Evolutionary conservation across 2,797 vertebrate genomes (phyloP).

Genomic region (Cuniculus paca): DNA sequence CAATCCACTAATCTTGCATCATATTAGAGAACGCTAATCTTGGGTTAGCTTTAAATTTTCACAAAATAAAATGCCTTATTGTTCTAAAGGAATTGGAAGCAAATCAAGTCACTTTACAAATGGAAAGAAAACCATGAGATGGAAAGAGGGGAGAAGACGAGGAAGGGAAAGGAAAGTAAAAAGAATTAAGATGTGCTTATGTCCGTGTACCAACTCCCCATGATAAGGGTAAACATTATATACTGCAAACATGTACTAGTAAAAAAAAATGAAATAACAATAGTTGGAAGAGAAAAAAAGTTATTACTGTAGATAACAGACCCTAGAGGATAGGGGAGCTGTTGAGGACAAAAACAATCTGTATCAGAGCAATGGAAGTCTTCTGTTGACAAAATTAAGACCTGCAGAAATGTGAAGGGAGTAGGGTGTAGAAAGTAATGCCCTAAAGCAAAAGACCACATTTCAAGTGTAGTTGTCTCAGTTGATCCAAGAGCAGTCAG

Average conservation of each 20-base stretch:
- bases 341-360: background rate
- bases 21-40: conserved; percentile 36
- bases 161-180: background rate
- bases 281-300: background rate
- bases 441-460: background rate
- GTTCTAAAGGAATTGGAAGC: background rate
- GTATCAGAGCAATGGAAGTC: conserved; percentile 6
- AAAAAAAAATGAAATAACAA: background rate
- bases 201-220: background rate
- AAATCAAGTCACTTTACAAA: conserved; percentile 35
- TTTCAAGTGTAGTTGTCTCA: background rate
- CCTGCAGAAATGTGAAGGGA: conserved; percentile 40
- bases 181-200: background rate
- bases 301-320: conserved; percentile 14
- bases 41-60: conserved; percentile 18
- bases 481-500: background rate
- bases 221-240: background rate
- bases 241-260: background rate
- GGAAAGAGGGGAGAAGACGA: background rate
- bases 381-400: conserved; percentile 38
- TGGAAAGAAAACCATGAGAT: background rate
- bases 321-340: background rate
- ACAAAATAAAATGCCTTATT: conserved; percentile 47
- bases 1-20: background rate
- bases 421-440: background rate